Evolutionary conservation across 2,797 vertebrate genomes (phyloP).

Genomic region (Apogon hyalosoma): DNA sequence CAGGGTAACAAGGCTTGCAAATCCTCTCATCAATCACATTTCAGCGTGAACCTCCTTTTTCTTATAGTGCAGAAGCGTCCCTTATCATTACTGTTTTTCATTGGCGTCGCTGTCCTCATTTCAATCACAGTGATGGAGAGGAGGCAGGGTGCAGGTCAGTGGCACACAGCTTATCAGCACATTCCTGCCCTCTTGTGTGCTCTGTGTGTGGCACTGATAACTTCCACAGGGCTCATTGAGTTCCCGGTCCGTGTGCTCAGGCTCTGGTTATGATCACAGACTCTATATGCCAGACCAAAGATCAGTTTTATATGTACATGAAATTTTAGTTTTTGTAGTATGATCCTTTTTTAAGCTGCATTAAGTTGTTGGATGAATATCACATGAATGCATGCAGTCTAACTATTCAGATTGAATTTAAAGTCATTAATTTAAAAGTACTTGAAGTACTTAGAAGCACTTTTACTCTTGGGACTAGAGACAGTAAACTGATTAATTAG

Average conservation of each 20-base stretch:
- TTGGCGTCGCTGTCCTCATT: constrained; percentile 65
- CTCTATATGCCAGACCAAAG: constrained; percentile 42
- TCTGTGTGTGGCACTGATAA: constrained; percentile 77
- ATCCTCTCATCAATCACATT: constrained; percentile 62
- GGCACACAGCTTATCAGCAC: constrained; percentile 80
- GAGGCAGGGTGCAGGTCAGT: constrained; percentile 62
- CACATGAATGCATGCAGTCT: not conserved
- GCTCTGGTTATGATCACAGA: constrained; percentile 65
- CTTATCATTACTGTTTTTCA: constrained; percentile 70
- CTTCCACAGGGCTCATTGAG: constrained; percentile 70
- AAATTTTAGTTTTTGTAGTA: not conserved
- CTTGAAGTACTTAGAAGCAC: too few species aligned
- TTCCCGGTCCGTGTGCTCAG: constrained; percentile 60
- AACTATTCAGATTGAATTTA: not conserved
- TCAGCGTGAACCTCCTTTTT: constrained; percentile 46
- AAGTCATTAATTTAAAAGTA: not conserved
- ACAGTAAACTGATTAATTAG: too few species aligned
- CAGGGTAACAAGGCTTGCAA: constrained; percentile 47
- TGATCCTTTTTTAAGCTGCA: not conserved
- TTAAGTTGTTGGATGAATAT: not conserved
- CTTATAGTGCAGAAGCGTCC: constrained; percentile 44
- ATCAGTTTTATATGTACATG: not conserved
- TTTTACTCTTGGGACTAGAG: too few species aligned
- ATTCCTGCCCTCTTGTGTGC: constrained; percentile 76
- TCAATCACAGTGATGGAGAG: constrained; percentile 67